Evolutionary conservation across 2,113 vertebrate species (phyloP).

Genomic region (Girardinichthys multiradiatus): DNA sequence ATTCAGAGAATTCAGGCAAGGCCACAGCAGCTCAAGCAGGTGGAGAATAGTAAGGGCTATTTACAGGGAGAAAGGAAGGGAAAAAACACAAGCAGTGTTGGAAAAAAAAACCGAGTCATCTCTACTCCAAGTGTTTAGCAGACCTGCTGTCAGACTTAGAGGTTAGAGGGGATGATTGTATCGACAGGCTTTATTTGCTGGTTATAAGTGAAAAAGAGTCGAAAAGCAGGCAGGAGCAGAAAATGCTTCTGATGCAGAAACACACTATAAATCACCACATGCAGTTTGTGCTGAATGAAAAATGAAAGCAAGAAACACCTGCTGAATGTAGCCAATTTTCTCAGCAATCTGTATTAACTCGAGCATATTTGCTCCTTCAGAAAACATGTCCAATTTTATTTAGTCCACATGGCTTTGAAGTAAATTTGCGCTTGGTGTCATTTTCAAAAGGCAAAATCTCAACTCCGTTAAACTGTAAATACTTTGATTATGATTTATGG

Average conservation of each 20-base stretch:
- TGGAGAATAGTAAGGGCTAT: constrained; percentile 67
- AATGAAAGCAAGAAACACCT: constrained; percentile 30
- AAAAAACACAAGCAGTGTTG: neutral
- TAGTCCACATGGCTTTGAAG: constrained; percentile 53
- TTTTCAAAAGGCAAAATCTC: constrained; percentile 28
- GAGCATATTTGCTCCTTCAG: constrained; percentile 49
- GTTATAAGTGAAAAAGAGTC: constrained; percentile 54
- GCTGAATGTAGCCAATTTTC: constrained; percentile 29
- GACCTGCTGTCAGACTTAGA: constrained; percentile 64
- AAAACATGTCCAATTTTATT: constrained; percentile 53
- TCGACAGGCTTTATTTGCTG: constrained; percentile 60
- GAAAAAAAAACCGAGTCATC: constrained; percentile 28
- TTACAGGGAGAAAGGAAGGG: constrained; percentile 41
- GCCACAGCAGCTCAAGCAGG: constrained; percentile 73
- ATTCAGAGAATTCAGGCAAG: constrained; percentile 79
- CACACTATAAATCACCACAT: constrained; percentile 39
- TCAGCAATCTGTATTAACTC: constrained; percentile 24
- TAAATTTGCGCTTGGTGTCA: constrained; percentile 36
- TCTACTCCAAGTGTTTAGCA: constrained; percentile 60
- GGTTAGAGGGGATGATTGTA: constrained; percentile 67
- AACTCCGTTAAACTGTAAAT: constrained; percentile 43
- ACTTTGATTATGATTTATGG: constrained; percentile 38
- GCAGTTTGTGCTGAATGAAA: constrained; percentile 39
- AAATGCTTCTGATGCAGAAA: constrained; percentile 50
- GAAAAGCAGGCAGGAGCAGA: constrained; percentile 43